Conservation (phyloP, 2,113 vertebrate species). For the Atrichornis clamosus region DNA sequence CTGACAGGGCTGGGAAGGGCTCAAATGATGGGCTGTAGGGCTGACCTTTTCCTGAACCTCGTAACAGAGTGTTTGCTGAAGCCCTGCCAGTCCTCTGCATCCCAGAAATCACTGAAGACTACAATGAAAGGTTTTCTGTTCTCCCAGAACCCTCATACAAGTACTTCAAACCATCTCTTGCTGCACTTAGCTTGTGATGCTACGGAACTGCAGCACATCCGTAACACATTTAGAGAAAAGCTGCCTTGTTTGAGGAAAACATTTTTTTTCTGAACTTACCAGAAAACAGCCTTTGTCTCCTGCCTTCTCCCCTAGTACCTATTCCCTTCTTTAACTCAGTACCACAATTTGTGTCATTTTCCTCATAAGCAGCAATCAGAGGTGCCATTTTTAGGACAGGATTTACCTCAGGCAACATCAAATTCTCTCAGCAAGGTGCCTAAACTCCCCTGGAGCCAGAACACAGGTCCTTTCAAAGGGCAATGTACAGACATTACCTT, state of each 20-base stretch:
- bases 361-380: background rate
- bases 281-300: background rate
- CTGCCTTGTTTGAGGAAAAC: background rate
- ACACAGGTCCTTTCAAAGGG: background rate
- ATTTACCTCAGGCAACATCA: background rate
- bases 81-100: background rate
- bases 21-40: background rate
- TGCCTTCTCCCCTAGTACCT: background rate
- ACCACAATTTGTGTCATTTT: background rate
- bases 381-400: background rate
- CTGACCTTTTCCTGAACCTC: conserved; percentile 6
- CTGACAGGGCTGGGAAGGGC: background rate
- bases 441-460: background rate
- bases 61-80: background rate
- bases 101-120: background rate
- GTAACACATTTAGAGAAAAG: background rate
- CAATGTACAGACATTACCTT: background rate
- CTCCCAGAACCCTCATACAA: background rate
- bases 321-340: background rate
- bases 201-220: background rate
- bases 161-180: background rate
- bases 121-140: background rate
- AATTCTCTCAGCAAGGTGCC: background rate
- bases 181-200: background rate
- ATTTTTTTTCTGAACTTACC: background rate